Base-by-base conservation (phyloP, 2,797 vertebrate genomes). In the Enteromius argenteus region DNA sequence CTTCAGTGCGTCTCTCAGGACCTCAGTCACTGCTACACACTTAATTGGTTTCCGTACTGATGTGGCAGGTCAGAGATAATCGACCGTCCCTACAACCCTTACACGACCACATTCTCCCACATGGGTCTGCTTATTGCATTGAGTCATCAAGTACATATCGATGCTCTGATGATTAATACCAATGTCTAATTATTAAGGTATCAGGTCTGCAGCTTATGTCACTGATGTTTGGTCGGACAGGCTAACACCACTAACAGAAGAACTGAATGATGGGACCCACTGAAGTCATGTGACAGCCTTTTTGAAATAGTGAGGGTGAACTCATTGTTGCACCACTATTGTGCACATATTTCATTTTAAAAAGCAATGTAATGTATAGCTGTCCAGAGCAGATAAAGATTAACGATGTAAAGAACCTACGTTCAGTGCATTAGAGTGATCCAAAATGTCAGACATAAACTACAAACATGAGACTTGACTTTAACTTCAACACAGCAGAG, bases 31-130 rank as follows among this genome's bases (percentile, higher is more conserved):
- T 5, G 76, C 74, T 83, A 69, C 66, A 66, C 62, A 69, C 73
- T 80, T 85, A 83, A 87, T 85, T 88, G 80, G 77, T 81, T 90
- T 84, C 87, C 68, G 60, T 53, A 78, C 67, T 23, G 37, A 84
- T 32, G 81, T 7, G 11, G 51, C 68, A 58, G 86, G 77, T 84
- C 80, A 81, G 71, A 85, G 64, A 81, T 80, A 85, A 87, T 84
- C 86, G 78, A 85, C 84, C 37, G 17, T 75, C 53, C 74, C 58
- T 51, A 73, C 58, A 75, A 76, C 49, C 79, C 72, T 62, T 44
- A 46, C 15, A 32, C 1, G 2, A 66, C 39, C 84, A 67, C 76
- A 27, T 80, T 84, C 60, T 80, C 79, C 81, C 74, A 78, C 68
- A 51, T 81, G 78, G 81, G 62, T 71, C 76, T 67, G 67, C 30